A percentile compares a stretch with the other conserved stretches of the same genome.
These are phyloP conservation scores for Cacatua alba DNA, from an alignment of 2,113 vertebrate genomes.

Conservation along the genomic window DNA sequence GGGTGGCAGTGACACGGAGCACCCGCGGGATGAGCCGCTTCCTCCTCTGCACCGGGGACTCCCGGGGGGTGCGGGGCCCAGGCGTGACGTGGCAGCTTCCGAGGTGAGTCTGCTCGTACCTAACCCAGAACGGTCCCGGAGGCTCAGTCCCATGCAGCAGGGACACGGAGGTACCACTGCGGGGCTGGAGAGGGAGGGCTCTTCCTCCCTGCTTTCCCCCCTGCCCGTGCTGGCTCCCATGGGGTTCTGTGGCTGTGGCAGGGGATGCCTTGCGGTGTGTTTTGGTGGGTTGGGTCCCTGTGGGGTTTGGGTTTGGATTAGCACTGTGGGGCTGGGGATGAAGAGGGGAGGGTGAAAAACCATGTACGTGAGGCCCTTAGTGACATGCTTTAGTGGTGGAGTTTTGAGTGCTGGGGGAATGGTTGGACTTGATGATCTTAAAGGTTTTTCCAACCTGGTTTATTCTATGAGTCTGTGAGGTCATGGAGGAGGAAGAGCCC, in stretches of 20 bases:
- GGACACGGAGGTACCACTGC: neutral
- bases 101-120: neutral
- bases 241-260: rapidly evolving
- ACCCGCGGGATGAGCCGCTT: neutral
- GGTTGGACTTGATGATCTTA: neutral
- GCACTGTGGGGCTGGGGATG: rapidly evolving
- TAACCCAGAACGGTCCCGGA: neutral
- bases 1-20: neutral
- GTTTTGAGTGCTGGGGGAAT: neutral
- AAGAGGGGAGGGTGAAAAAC: neutral
- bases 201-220: neutral
- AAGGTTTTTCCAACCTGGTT: neutral
- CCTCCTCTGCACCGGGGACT: neutral
- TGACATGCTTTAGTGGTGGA: neutral
- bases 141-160: neutral
- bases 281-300: neutral
- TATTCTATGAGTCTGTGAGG: neutral
- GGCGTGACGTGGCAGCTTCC: conserved; percentile 50
- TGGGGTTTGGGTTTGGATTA: neutral
- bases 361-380: neutral
- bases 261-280: rapidly evolving
- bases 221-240: neutral
- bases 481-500: neutral
- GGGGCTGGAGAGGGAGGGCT: neutral
- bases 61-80: neutral